Conservation (phyloP, 2,888 invertebrate genomes). For the Gari tellinella region DNA sequence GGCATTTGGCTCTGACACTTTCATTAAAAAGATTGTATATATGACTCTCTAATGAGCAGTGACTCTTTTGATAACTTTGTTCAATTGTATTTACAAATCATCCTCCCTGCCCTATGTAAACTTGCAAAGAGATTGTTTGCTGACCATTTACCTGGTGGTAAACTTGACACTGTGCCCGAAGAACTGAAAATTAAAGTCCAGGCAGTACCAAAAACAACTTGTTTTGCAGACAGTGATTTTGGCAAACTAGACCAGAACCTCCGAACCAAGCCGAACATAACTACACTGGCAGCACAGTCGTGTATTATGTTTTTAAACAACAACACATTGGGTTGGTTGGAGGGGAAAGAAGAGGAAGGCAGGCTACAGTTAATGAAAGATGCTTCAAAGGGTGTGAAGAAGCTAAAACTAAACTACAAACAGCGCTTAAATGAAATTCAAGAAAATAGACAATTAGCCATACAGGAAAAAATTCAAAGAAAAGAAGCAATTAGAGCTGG, state of each 20-base stretch:
- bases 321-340: constrained; percentile 35
- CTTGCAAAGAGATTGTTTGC: constrained; percentile 12
- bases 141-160: constrained; percentile 28
- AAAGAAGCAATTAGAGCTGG: constrained; percentile 9
- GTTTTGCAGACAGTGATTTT: constrained; percentile 25
- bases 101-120: constrained; percentile 12
- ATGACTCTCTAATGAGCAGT: background rate
- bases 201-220: constrained; percentile 14
- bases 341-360: background rate
- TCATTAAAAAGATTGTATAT: constrained; percentile 1
- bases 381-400: background rate
- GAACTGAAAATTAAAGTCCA: constrained; percentile 8
- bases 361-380: background rate
- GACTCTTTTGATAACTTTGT: constrained; percentile 8
- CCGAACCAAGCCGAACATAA: constrained; percentile 32
- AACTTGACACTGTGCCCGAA: background rate
- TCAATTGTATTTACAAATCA: constrained; percentile 3
- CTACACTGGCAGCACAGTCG: constrained; percentile 38
- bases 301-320: constrained; percentile 50
- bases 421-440: background rate
- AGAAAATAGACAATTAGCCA: constrained; percentile 7
- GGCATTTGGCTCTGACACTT: background rate
- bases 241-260: constrained; percentile 26
- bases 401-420: background rate
- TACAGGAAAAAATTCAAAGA: constrained; percentile 6